Evolutionary conservation across 2,797 vertebrate genomes (phyloP), one percentile per base, ranked within the genome.

Genomic region (Pseudochirops corinnae): DNA sequence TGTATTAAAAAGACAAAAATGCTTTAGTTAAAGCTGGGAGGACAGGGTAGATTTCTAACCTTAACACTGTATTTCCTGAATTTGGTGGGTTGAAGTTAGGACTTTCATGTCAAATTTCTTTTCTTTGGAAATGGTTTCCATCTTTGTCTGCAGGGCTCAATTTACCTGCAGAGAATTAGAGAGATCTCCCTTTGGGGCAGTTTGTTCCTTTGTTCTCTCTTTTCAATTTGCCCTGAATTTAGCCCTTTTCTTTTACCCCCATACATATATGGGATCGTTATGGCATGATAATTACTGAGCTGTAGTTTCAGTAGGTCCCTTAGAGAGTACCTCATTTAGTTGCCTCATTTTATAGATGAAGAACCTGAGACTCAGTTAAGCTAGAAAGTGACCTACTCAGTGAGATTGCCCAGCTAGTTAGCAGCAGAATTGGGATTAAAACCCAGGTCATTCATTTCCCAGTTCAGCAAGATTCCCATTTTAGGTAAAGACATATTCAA

Each of bases 1-100:
- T 93, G 94, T 97, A 94, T 94, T 90, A 57, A 93, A 93, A 94
- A 95, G 95, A 96, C 96, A 94, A 97, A 96, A 98, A 95, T 60
- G 92, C 96, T 96, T 96, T 95, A 95, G 96, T 96, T 97, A 97
- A 97, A 93, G 90, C 82, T 92, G 67, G 91, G 62, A 55, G 56
- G 62, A 87, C 90, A 62, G 94, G 91, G n/a, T 94, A 91, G 53
- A 56, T 74, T 96, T 96, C 97, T 93, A 90, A 21, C 94, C 94
- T 96, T 95, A 96, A 95, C 93, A 92, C 90, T 93, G 50, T 39
- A 90, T 92, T 74, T 95, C 82, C 94, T 92, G 57, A 94, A 91
- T 97, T 67, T 96, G 92, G 94, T 95, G 74, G 57, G 91, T 96
- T 97, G 94, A 55, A 87, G 53, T 90, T 95, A 95, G 92, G 93